Evolutionary conservation across 2,888 invertebrate species (phyloP).

Genomic region (Cheilosia impressa): DNA sequence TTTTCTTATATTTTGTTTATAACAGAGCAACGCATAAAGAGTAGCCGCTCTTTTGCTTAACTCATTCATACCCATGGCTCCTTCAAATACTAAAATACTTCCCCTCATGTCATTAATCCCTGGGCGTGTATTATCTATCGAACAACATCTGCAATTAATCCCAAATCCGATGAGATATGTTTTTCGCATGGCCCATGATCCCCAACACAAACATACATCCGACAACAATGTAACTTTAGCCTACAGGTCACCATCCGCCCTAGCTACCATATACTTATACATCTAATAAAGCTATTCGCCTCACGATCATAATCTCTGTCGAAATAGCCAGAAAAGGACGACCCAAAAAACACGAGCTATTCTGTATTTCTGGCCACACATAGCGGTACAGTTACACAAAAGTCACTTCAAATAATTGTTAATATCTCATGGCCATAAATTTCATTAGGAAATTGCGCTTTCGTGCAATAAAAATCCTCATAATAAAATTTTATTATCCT

Average conservation of each 20-base stretch:
- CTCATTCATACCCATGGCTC: too few species aligned
- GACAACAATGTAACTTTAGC: conserved; percentile 25
- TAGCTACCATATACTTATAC: background rate
- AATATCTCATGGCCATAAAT: conserved; percentile 63
- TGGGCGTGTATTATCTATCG: background rate
- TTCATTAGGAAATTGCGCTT: conserved; percentile 67
- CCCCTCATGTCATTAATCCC: background rate
- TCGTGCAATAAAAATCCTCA: conserved; percentile 66
- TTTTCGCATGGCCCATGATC: conserved; percentile 3
- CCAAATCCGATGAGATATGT: conserved; percentile 33
- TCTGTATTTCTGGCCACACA: background rate
- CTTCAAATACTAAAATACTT: background rate
- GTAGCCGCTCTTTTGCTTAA: too few species aligned
- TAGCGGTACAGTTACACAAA: conserved; percentile 7
- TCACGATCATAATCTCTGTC: conserved; percentile 50
- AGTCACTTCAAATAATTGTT: conserved; percentile 63
- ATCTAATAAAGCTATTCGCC: conserved; percentile 46
- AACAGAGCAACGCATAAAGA: too few species aligned
- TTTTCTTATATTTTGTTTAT: too few species aligned
- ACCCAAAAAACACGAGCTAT: background rate
- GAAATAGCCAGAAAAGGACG: conserved; percentile 13
- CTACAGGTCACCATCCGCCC: conserved; percentile 4
- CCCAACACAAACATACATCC: conserved; percentile 21
- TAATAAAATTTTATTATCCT: conserved; percentile 71
- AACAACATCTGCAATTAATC: conserved; percentile 32